phyloP scores from a whole-genome alignment of 2,797 vertebrate species.

The Mionectes olivaceus region DNA sequence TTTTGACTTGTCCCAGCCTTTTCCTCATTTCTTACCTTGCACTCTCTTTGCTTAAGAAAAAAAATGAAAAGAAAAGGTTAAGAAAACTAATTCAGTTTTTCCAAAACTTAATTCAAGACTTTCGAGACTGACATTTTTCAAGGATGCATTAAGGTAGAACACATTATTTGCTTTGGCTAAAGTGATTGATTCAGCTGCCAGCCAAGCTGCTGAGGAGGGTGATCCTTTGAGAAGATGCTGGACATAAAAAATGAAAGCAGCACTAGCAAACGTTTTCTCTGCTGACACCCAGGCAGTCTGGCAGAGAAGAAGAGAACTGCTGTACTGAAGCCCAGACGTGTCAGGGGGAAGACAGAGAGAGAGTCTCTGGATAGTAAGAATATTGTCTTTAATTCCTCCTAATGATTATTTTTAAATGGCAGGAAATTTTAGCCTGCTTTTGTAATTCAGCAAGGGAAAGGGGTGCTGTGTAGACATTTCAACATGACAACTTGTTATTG shows the following conservation, averaged over 20 bases:
- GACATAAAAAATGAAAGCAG: background rate
- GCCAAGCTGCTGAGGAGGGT: background rate
- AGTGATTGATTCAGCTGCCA: background rate
- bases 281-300: background rate
- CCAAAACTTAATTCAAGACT: background rate
- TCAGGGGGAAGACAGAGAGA: background rate
- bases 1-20: background rate
- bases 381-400: background rate
- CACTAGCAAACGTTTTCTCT: background rate
- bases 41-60: background rate
- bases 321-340: background rate
- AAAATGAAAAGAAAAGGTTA: background rate
- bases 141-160: background rate
- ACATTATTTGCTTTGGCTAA: background rate
- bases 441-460: slow-evolving; percentile 40
- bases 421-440: slow-evolving; percentile 50
- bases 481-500: background rate
- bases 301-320: background rate
- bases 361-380: background rate
- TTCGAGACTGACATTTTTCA: background rate
- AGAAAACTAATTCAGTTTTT: background rate
- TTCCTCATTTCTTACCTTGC: background rate
- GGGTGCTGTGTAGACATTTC: background rate
- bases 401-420: slow-evolving; percentile 61
- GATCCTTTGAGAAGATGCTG: background rate